Evolutionary conservation across 2,113 vertebrate genomes (phyloP).

Genomic region (Callochromis pleurospilus): DNA sequence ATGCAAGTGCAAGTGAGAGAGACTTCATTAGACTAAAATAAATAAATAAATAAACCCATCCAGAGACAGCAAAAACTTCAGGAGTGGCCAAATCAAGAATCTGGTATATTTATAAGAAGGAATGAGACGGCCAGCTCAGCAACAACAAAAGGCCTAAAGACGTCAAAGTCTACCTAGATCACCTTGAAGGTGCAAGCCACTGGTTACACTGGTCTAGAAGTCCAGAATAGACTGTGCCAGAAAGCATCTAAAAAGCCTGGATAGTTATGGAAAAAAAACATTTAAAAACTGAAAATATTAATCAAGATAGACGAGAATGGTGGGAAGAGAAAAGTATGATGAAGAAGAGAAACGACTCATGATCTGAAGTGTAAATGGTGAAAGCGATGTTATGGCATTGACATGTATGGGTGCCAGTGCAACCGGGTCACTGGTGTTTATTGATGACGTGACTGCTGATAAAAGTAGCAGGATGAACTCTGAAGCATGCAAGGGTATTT

Average conservation of each 20-base stretch:
- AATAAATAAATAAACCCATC: background rate
- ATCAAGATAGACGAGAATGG: background rate
- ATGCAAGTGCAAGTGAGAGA: background rate
- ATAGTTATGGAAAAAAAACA: background rate
- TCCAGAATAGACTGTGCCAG: background rate
- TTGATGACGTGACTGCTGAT: background rate
- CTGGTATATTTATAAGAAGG: background rate
- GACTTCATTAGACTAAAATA: rapidly evolving
- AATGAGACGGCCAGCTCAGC: background rate
- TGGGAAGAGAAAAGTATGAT: background rate
- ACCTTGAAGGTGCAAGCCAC: background rate
- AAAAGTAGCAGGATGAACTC: background rate
- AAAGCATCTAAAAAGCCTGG: background rate
- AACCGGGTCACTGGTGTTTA: background rate
- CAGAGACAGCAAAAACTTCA: background rate
- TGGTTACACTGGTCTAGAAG: background rate
- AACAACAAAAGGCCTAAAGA: background rate
- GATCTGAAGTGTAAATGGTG: background rate
- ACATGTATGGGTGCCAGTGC: background rate
- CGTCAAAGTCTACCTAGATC: background rate
- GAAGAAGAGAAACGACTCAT: background rate
- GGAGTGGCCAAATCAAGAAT: background rate
- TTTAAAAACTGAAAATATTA: background rate
- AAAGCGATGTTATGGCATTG: background rate
- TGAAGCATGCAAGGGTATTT: background rate